Evolutionary conservation across 2,113 vertebrate genomes (phyloP).

Genomic region (Sprattus sprattus): DNA sequence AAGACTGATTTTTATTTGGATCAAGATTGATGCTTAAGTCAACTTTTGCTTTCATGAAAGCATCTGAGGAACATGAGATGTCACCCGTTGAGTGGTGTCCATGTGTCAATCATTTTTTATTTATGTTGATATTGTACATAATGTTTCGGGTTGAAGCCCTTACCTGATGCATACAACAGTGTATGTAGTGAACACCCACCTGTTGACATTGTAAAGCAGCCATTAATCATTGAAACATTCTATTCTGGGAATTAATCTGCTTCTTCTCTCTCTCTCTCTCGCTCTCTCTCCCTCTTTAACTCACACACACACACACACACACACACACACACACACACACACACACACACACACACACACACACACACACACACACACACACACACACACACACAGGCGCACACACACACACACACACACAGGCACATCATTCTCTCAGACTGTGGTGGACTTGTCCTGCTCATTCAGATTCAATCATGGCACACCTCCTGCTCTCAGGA

Average conservation of each 20-base stretch:
- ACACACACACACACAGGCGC: not conserved
- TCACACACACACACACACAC: conserved; percentile 2
- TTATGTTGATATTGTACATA: too few species aligned
- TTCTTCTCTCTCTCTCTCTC: not conserved
- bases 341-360: conserved; percentile 1
- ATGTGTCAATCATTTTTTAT: too few species aligned
- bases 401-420: not conserved
- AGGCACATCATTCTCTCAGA: not conserved
- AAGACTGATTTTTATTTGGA: too few species aligned
- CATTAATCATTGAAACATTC: not conserved
- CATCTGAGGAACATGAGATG: not conserved
- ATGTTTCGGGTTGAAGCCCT: too few species aligned
- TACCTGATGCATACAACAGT: too few species aligned
- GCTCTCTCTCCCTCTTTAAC: not conserved
- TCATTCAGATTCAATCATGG: conserved; percentile 76
- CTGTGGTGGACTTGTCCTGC: conserved; percentile 52
- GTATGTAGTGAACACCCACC: too few species aligned
- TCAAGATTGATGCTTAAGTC: too few species aligned
- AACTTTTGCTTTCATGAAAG: too few species aligned
- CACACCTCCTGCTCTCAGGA: conserved; percentile 81
- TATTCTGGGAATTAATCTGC: not conserved
- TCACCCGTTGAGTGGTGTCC: not conserved
- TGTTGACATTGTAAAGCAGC: not conserved
- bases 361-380: not conserved
- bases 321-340: not conserved